Evolutionary conservation across 2,888 invertebrate genomes (phyloP).

Genomic region (Caenorhabditis doughertyi): DNA sequence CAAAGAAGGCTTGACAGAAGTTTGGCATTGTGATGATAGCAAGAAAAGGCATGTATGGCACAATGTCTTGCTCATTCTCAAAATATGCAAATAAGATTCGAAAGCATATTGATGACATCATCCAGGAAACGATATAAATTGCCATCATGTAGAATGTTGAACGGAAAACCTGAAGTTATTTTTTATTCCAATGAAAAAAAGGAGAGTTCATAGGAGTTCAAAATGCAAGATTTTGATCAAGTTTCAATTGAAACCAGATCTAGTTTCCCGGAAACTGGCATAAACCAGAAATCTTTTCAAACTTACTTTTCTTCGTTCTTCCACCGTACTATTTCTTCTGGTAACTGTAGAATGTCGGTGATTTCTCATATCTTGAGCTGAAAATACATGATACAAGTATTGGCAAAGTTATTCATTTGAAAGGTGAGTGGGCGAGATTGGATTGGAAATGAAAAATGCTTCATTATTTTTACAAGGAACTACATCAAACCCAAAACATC

Average conservation of each 20-base stretch:
- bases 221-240: background rate
- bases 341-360: slow-evolving; percentile 35
- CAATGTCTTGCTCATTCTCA: slow-evolving; percentile 41
- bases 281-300: background rate
- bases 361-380: slow-evolving; percentile 47
- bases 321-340: slow-evolving; percentile 37
- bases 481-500: no score
- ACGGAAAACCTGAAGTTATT: slow-evolving; percentile 36
- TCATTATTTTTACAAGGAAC: no score
- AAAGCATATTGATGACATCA: slow-evolving; percentile 35
- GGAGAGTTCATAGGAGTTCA: no score
- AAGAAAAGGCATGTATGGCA: slow-evolving; percentile 39
- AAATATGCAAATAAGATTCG: slow-evolving; percentile 16
- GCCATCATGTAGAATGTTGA: slow-evolving; percentile 55
- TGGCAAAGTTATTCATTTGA: background rate
- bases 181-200: no score
- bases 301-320: slow-evolving; percentile 41
- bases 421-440: no score
- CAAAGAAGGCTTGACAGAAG: slow-evolving; percentile 54
- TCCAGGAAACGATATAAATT: slow-evolving; percentile 56
- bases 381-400: no score
- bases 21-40: slow-evolving; percentile 56
- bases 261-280: background rate
- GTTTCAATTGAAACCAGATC: background rate
- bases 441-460: no score